These are phyloP conservation scores for Boulengeromyrus knoepffleri DNA, from an alignment of 2,113 vertebrate species.

Conservation along the genomic window DNA sequence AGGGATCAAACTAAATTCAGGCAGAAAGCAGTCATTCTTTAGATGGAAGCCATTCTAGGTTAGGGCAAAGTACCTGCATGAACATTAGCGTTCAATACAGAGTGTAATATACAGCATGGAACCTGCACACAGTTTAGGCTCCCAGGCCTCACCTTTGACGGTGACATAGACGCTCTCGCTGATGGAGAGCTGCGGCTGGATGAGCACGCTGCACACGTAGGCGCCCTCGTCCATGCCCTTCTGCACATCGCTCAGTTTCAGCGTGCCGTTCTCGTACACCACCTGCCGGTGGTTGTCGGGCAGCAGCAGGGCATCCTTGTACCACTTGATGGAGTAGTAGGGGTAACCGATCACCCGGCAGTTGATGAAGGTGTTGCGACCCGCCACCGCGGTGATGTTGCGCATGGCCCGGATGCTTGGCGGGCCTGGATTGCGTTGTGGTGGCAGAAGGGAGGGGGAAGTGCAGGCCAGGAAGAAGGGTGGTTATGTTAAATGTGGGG, in stretches of 20 bases:
- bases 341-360: conserved; percentile 98
- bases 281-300: conserved; percentile 98
- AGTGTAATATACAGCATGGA: background rate
- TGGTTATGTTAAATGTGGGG: background rate
- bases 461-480: conserved; percentile 5
- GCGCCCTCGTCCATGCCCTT: conserved; percentile 96
- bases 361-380: conserved; percentile 94
- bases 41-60: background rate
- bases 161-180: conserved; percentile 92
- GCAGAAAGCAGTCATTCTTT: background rate
- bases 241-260: conserved; percentile 95
- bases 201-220: conserved; percentile 93
- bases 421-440: conserved; percentile 67
- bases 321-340: conserved; percentile 99
- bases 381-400: conserved; percentile 94
- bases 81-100: background rate
- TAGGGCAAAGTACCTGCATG: background rate
- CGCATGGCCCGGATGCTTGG: conserved; percentile 94
- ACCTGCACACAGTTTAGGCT: background rate
- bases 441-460: background rate
- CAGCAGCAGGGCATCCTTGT: conserved; percentile 86
- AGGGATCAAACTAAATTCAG: background rate
- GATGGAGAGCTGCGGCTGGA: conserved; percentile 95
- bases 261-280: conserved; percentile 93
- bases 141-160: conserved; percentile 78